Conservation (phyloP, 1,140 invertebrate species). For the Palaemon carinicauda region DNA sequence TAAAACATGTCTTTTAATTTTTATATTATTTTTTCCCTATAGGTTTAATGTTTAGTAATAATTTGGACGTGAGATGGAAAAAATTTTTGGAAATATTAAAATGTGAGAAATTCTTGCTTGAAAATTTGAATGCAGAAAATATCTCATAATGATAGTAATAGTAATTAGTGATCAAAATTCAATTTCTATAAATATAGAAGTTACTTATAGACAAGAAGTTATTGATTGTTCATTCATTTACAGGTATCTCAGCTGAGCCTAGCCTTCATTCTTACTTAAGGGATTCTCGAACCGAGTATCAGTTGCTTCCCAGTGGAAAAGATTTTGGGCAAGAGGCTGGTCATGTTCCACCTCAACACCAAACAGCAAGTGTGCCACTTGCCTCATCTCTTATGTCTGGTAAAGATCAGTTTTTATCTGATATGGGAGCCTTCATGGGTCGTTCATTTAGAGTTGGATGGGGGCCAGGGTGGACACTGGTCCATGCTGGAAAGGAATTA, state of each 20-base stretch:
- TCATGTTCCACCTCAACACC: conserved; percentile 40
- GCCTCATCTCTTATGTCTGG: conserved; percentile 43
- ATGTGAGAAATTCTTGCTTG: too few species aligned
- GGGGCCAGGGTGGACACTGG: conserved; percentile 74
- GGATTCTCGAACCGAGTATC: conserved; percentile 47
- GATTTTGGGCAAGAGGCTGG: conserved; percentile 1
- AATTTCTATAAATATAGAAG: too few species aligned
- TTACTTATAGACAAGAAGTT: neutral
- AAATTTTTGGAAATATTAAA: too few species aligned
- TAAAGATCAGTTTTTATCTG: conserved; percentile 70
- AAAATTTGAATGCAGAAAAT: too few species aligned
- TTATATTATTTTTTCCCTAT: too few species aligned
- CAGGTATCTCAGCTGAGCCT: neutral
- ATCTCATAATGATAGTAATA: too few species aligned
- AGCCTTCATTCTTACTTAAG: neutral
- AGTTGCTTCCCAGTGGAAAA: conserved; percentile 37
- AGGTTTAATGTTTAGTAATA: too few species aligned
- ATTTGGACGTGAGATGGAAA: too few species aligned
- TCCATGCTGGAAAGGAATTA: conserved; percentile 59
- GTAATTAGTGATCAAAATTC: too few species aligned
- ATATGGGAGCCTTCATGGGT: conserved; percentile 73
- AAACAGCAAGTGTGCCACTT: conserved; percentile 22
- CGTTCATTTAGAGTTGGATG: conserved; percentile 79
- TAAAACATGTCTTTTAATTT: too few species aligned
- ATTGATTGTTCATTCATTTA: neutral